Evolutionary conservation across 2,113 vertebrate species (phyloP).

Genomic region (Hydrolagus affinis): DNA sequence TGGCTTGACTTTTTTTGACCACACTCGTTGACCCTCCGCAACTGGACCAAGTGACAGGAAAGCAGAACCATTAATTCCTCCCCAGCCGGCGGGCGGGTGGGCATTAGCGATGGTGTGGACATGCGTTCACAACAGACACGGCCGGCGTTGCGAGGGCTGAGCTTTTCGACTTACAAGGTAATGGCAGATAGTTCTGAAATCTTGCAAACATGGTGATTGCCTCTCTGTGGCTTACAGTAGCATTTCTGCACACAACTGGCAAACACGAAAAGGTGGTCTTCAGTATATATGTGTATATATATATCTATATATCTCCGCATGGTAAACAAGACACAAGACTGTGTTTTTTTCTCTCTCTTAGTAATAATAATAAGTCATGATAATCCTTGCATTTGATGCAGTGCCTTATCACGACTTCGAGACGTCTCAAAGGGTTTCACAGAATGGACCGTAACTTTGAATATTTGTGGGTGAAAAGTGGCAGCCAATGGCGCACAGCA

Average conservation of each 20-base stretch:
- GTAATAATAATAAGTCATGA: too few species aligned
- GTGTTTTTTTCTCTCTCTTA: too few species aligned
- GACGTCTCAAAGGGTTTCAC: too few species aligned
- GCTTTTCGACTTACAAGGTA: slow-evolving; percentile 91
- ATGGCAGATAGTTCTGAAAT: slow-evolving; percentile 99
- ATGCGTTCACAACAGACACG: not conserved
- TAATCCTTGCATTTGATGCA: too few species aligned
- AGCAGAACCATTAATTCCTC: slow-evolving; percentile 14
- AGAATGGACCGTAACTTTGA: too few species aligned
- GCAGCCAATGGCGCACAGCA: too few species aligned
- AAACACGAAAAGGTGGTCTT: slow-evolving; percentile 83
- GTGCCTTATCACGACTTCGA: too few species aligned
- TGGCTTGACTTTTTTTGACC: too few species aligned
- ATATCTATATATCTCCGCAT: too few species aligned
- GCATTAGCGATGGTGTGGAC: not conserved
- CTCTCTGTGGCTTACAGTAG: slow-evolving; percentile 97
- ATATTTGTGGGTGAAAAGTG: too few species aligned
- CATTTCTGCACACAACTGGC: slow-evolving; percentile 99
- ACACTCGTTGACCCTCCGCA: slow-evolving; percentile 37
- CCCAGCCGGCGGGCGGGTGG: not conserved
- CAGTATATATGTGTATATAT: not conserved
- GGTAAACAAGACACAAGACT: too few species aligned
- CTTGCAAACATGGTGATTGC: slow-evolving; percentile 97
- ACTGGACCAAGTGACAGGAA: slow-evolving; percentile 51
- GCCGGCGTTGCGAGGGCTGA: slow-evolving; percentile 11